Evolutionary conservation across 2,888 invertebrate species (phyloP).

Genomic region (Nipponacmea schrenckii): DNA sequence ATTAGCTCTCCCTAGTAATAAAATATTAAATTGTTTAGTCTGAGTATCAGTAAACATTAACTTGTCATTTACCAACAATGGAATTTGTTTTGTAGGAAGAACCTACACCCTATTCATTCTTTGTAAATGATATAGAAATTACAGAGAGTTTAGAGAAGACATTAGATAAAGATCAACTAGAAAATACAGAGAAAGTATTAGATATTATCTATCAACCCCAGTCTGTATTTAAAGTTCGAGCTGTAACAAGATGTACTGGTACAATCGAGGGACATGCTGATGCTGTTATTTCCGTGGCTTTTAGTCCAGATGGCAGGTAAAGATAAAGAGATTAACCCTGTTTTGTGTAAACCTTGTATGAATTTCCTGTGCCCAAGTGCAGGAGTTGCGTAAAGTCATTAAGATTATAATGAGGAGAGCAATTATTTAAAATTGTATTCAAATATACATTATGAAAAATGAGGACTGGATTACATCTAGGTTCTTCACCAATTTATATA

Average conservation of each 20-base stretch:
- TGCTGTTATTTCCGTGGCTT: conserved; percentile 92
- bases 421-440: too few relatives aligned
- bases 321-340: conserved; percentile 10
- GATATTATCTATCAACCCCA: conserved; percentile 97
- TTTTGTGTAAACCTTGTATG: too few relatives aligned
- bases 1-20: too few relatives aligned
- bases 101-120: conserved; percentile 76
- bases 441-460: too few relatives aligned
- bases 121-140: conserved; percentile 89
- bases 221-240: conserved; percentile 81
- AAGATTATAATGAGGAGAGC: too few relatives aligned
- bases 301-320: conserved; percentile 89
- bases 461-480: too few relatives aligned
- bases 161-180: conserved; percentile 75
- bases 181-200: conserved; percentile 74
- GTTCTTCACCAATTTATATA: too few relatives aligned
- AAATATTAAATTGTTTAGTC: too few relatives aligned
- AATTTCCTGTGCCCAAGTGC: too few relatives aligned
- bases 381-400: too few relatives aligned
- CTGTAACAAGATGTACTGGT: conserved; percentile 92
- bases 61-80: too few relatives aligned
- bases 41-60: too few relatives aligned
- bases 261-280: conserved; percentile 96
- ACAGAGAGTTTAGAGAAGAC: conserved; percentile 78
- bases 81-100: conserved; percentile 54